Base-by-base conservation (phyloP, 1,140 invertebrate species). In the Venustaconcha ellipsiformis region DNA sequence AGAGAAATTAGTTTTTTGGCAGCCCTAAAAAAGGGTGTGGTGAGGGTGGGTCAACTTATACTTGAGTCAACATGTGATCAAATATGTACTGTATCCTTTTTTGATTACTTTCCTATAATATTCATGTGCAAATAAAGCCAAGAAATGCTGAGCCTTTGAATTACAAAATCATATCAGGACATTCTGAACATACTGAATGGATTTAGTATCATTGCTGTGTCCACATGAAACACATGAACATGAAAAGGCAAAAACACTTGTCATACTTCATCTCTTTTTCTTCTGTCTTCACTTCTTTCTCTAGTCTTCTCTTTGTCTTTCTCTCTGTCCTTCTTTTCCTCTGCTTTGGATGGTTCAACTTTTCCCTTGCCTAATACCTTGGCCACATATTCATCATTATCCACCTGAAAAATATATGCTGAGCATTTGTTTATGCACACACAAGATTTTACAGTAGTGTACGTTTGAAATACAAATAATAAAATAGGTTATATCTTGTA, bases 321-420 rank as follows among this genome's bases (percentile, higher is more conserved):
- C 75, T 82, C 81, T 68, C 74, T 72, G 55, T 79, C 78, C 17
- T 73, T 71, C 30, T 78, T 80, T 57, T 80, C 72, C 71, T 82
- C 76, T 48, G 75, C 70, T 70, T 74, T 70, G 71, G 62, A 70
- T 65, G 67, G 70, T 37, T 30, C 55, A 64, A 77, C 78, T 56
- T 78, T 77, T 64, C 76, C 82, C 62, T 76, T 81, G 78, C 85
- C 87, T 18, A 89, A 75, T 23, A 91, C 84, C 80, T 84, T 85
- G 72, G 87, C 82, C 6, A 91, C 88, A 79, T 86, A 87, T 66
- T 88, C 89, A 77, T 89, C 88, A 81, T 90, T 90, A 74, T 92
- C 86, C 64, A 90, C 82, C 89, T 91, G 67, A 18, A 85, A 93
- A 64, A 73, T 48, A 73, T 48, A 20, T 17, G 8, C 13, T 62